These are phyloP conservation scores for Eospalax fontanierii DNA, from an alignment of 2,797 vertebrate species.

Conservation along the genomic window DNA sequence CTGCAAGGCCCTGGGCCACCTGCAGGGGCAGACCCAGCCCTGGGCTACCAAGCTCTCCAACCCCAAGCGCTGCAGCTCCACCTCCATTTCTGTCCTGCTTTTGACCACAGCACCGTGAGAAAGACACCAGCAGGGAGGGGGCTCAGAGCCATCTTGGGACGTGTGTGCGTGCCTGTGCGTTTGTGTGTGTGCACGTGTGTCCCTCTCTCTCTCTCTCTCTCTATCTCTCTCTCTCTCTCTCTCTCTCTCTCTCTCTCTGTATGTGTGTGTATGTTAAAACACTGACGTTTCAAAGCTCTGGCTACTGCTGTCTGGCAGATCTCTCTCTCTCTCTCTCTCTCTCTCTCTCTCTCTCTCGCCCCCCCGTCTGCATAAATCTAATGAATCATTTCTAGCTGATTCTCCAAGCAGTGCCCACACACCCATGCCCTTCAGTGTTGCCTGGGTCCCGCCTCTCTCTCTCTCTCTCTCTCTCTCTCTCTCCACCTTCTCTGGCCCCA, in stretches of 20 bases:
- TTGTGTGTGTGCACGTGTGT: conserved; percentile 86
- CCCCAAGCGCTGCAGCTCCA: background rate
- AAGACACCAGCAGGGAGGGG: conserved; percentile 83
- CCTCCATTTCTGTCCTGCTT: conserved; percentile 49
- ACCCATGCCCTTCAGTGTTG: conserved; percentile 54
- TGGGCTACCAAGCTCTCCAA: background rate
- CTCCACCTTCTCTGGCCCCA: conserved; percentile 57
- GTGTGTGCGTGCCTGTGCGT: conserved; percentile 82
- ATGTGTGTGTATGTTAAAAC: conserved; percentile 82
- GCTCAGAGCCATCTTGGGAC: conserved; percentile 90
- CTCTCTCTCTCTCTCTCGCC: conserved; percentile 84
- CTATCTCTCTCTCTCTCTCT: no score
- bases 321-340: conserved; percentile 57
- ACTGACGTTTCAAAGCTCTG: conserved; percentile 87
- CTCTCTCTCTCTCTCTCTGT: no score
- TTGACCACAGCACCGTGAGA: conserved; percentile 72
- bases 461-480: background rate
- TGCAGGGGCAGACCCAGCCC: conserved; percentile 67
- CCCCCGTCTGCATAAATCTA: conserved; percentile 85
- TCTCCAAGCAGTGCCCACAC: conserved; percentile 82
- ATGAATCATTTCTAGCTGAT: conserved; percentile 92
- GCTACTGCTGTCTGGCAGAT: conserved; percentile 90
- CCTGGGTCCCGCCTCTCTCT: conserved; percentile 58
- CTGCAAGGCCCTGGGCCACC: conserved; percentile 78
- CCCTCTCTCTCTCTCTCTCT: no score